Evolutionary conservation across 2,888 invertebrate genomes (phyloP), one percentile per base, ranked within the genome.

Genomic region (Amblyteles armatorius): DNA sequence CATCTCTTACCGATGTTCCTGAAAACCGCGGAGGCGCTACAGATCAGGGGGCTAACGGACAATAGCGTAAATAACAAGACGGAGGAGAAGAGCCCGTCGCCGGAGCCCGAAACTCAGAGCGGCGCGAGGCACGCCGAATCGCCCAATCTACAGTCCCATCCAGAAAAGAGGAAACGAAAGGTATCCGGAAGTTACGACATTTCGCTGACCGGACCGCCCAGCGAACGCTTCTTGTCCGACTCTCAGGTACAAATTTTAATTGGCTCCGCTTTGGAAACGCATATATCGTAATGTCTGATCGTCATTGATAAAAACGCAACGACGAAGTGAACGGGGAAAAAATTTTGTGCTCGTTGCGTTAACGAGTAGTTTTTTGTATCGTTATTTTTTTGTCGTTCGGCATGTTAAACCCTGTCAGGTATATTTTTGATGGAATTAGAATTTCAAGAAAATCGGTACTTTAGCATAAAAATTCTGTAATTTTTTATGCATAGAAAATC

Each of bases 21-120:
- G 94, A 97, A 97, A 95, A 98, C 98, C 92, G 98, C 98, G 90
- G 98, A 98, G 95, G 97, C 98, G 91, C 96, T 98, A 94, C 98
- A 98, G 96, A 97, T 97, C 89, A 95, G 98, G 94, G 98, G 98
- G 93, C 96, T 98, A 93, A 97, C 98, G 92, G 98, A 98, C 95
- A 97, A 97, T 94, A 97, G 97, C 95, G 96, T 95, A 92, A 94
- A 95, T 92, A 94, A 93, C 90, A 94, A 94, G 91, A 89, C 91
- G 44, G 91, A 91, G 33, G 88, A 87, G n/a, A 87, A 88, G 71
- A 91, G 91, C 72, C 92, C 94, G 1, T 91, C 92, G 50, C 92
- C 93, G 9, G 92, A 93, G 84, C 93, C 93, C 26, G 92, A 93
- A 83, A 87, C 90, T 13, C 93, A 93, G 85, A 87, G 84, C 55